Conservation (phyloP, 2,797 vertebrate species). For the Lacerta viridis region DNA sequence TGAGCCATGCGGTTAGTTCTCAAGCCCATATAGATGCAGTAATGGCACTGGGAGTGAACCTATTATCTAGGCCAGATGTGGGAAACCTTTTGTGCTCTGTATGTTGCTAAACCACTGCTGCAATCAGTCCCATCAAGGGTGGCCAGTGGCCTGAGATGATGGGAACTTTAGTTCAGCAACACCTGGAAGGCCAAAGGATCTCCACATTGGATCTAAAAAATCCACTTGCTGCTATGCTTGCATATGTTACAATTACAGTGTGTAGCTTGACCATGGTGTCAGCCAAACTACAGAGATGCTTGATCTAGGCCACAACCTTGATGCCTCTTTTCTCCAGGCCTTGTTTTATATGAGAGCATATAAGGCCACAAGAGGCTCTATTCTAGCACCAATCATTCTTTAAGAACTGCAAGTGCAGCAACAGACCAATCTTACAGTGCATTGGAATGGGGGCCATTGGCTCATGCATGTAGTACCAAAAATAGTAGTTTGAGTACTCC, state of each 20-base stretch:
- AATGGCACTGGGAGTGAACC: not conserved
- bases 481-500: conserved; percentile 39
- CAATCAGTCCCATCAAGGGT: not conserved
- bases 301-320: too few relatives aligned
- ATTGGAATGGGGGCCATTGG: not conserved
- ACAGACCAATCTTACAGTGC: not conserved
- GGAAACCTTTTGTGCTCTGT: not conserved
- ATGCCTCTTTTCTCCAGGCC: not conserved
- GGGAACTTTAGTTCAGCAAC: not conserved
- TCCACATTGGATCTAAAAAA: not conserved
- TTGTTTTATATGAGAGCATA: not conserved
- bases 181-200: not conserved
- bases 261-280: not conserved
- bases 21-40: not conserved
- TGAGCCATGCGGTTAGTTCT: not conserved
- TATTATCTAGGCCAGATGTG: not conserved
- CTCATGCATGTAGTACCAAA: not conserved
- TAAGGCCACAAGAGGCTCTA: not conserved
- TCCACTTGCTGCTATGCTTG: not conserved
- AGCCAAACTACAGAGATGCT: not conserved
- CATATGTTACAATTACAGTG: not conserved
- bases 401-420: not conserved
- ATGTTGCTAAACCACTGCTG: not conserved
- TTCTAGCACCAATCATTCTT: not conserved
- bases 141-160: not conserved